Evolutionary conservation across 2,888 invertebrate genomes (phyloP), one percentile per base, ranked within the genome.

Genomic region (Venusia cambrica): DNA sequence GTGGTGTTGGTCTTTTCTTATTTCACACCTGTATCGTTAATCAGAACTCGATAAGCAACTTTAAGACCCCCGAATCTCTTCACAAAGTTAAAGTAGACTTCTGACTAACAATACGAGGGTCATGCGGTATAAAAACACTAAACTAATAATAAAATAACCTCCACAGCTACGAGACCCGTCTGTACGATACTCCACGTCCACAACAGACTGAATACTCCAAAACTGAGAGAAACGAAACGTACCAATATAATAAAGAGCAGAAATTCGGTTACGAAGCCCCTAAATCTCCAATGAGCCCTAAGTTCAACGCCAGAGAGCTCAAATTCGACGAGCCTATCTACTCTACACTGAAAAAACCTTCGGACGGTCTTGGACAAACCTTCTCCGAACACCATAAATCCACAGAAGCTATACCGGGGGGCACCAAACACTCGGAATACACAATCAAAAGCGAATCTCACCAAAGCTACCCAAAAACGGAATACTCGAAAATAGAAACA

Each of bases 131-230:
- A 20, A 29, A 13, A 5, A 20, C 3, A 36, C 15, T 35, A 33
- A 34, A 64, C 58, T 60, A 60, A 67, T 65, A 47, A 56, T 29
- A n/a, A 48, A 51, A 57, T 52, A 58, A 62, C 58, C 45, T 57
- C 70, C 73, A 42, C 73, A 89, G 89, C 54, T 89, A 89, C 68
- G 89, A 89, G 62, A 89, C 88, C 1, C 75, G 88, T 16, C 70
- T 84, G 27, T 89, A 88, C 67, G 89, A 90, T 59, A 84, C 88
- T 2, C 87, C 87, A 46, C 76, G 85, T 10, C 78, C 81, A 1
- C 54, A 5, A 6, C 38, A 38, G 4, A 20, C 68, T 35, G 80
- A 80, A 29, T 72, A 69, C 57, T 51, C 59, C 22, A 79, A 73
- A 46, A 63, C 71, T 5, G 76, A 80, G 35, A 71, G 80, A 18